Evolutionary conservation across 1,140 invertebrate genomes (phyloP), one percentile per base, ranked within the genome.

Genomic region (Cherax destructor): DNA sequence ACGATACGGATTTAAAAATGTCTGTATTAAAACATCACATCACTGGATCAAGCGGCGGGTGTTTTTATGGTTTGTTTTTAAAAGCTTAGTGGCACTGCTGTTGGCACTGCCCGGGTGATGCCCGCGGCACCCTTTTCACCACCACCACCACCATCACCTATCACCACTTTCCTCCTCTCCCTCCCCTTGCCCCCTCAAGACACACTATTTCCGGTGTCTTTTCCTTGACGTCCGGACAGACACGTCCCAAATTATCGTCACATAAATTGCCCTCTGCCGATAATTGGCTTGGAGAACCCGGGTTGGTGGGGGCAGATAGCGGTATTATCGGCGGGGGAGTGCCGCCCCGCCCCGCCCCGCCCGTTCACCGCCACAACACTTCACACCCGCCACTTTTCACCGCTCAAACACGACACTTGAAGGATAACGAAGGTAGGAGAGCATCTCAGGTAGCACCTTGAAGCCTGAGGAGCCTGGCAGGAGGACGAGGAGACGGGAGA

Each of bases 121-220:
- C 13, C 30, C 81, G 50, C n/a, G 77, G 30, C 76, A 83, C 50
- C 41, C 9, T 50, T 21, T 18, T 30, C 80, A 61, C 16, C 56
- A 83, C 80, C 52, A 24, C 52, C 16, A 65, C 80, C 30, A 41
- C 30, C 30, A n/a, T n/a, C n/a, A 83, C 72, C 72, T 6, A 59
- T 41, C 81, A 83, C 56, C 52, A 86, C 61, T 41, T 7, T 50
- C 83, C 47, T 56, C 16, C n/a, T 24, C 69, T n/a, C 65, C 84
- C n/a, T n/a, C 65, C 72, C 85, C 56, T 52, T 24, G 24, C 74
- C 74, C 74, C 65, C 59, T 16, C 11, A 83, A 69, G 85, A 59
- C 85, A 87, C 85, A 47, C 85, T 79, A 87, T 87, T 79, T 87
- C 85, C 85, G 85, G 85, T 87, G 85, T 76, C 76, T 50, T 69